These are phyloP conservation scores for Synanthedon myopaeformis DNA, from an alignment of 2,888 invertebrate genomes.

Conservation along the genomic window DNA sequence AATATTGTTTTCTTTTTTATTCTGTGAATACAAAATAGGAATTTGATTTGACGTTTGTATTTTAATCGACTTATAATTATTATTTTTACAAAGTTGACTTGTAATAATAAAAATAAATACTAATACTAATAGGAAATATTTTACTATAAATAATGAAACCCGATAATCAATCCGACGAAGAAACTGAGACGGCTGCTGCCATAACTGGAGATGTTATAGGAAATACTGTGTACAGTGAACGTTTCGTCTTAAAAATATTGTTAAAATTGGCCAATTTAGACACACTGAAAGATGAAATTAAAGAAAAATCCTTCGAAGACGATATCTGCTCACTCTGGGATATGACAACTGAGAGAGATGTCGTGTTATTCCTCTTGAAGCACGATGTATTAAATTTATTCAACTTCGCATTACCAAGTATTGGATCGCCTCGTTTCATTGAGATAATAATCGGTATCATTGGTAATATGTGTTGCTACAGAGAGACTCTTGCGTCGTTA, in stretches of 20 bases:
- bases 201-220: constrained; percentile 84
- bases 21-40: too few relatives aligned
- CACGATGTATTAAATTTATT: constrained; percentile 77
- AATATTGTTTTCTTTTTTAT: too few relatives aligned
- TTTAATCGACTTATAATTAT: too few relatives aligned
- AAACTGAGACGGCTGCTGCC: constrained; percentile 15
- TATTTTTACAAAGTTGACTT: too few relatives aligned
- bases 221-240: constrained; percentile 82
- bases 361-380: constrained; percentile 76
- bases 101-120: background rate
- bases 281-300: constrained; percentile 62
- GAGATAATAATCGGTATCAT: constrained; percentile 88
- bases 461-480: constrained; percentile 83
- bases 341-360: constrained; percentile 84
- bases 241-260: constrained; percentile 78
- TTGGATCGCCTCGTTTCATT: constrained; percentile 73
- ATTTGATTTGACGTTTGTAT: too few relatives aligned
- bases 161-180: constrained; percentile 16
- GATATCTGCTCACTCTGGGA: constrained; percentile 87
- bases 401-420: constrained; percentile 64
- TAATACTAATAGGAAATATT: background rate
- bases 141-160: constrained; percentile 29
- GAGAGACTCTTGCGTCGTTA: constrained; percentile 68
- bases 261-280: constrained; percentile 71
- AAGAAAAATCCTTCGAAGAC: constrained; percentile 74